Conservation (phyloP, 2,113 vertebrate species). For the Tiliqua scincoides region DNA sequence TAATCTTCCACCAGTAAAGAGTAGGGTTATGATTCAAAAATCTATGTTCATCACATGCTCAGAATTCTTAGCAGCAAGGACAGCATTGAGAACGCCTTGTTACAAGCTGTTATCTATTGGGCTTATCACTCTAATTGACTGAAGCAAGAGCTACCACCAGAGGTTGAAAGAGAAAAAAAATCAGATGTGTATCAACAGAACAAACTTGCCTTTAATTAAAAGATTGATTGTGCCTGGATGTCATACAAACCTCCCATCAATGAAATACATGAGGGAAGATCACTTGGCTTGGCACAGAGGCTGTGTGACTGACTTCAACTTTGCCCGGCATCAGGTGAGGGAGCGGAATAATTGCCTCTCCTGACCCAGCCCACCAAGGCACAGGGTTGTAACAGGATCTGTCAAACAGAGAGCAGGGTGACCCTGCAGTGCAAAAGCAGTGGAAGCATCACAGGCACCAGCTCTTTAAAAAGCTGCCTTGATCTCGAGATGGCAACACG, state of each 20-base stretch:
- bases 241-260: not conserved
- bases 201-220: slow-evolving; percentile 1
- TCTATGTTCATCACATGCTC: not conserved
- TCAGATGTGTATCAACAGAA: not conserved
- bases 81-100: not conserved
- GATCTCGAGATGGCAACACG: slow-evolving; percentile 7
- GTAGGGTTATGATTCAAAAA: not conserved
- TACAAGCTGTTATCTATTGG: not conserved
- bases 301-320: not conserved
- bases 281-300: not conserved
- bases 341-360: not conserved
- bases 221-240: not conserved
- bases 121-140: not conserved
- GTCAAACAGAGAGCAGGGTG: not conserved
- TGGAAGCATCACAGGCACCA: not conserved
- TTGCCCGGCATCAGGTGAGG: not conserved
- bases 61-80: not conserved
- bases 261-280: not conserved
- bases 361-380: not conserved
- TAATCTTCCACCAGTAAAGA: not conserved
- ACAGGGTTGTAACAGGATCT: not conserved
- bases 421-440: not conserved
- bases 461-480: slow-evolving; percentile 19
- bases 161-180: not conserved
- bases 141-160: not conserved